Base-by-base conservation (phyloP, 1,140 invertebrate species). In the Theocolax elegans region DNA sequence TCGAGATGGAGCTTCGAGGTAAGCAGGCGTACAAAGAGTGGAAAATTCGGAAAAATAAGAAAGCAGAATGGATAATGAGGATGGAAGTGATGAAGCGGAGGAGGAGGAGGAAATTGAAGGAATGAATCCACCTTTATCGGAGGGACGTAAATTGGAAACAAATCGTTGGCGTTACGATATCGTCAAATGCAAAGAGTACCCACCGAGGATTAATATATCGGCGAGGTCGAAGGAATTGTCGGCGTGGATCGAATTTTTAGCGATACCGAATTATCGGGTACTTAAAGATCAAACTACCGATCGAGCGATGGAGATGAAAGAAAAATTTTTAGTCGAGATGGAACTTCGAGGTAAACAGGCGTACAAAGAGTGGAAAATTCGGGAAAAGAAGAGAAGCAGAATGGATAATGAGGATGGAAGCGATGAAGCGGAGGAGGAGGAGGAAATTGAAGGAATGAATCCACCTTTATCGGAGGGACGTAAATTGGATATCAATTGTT, bases 141-240 rank as follows among this genome's bases (percentile, higher is more conserved):
- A 67, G 42, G 35, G 63, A n/a, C 23, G 35, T 21, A 49, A 64
- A 59, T 59, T 25, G 49, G 56, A 63, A 25, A 71, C 67, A 29
- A 67, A 78, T 13, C 72, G 71, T 3, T 81, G 80, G 80, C 73
- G 79, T 19, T 76, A 60, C 23, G 25, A 1, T 3, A 15, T n/a
- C 15, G 2, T 27, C 6, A 40, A 0, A 12, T 71, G 68, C 44
- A 46, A 44, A 17, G 1, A 23, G 13, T 53, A 51, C 9, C 59
- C 67, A 8, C 27, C 17, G 15, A 25, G 12, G 27, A 59, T 71
- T 13, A 15, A 21, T 1, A 7, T 46, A 13, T 6, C 25, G 1
- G 60, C 67, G n/a, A n/a, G n/a, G n/a, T n/a, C n/a, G n/a, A n/a
- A n/a, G n/a, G n/a, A 65, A 51, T 0, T 67, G 2, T 60, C 46